These are phyloP conservation scores for Lagopus muta DNA, from an alignment of 2,113 vertebrate species.

Conservation along the genomic window DNA sequence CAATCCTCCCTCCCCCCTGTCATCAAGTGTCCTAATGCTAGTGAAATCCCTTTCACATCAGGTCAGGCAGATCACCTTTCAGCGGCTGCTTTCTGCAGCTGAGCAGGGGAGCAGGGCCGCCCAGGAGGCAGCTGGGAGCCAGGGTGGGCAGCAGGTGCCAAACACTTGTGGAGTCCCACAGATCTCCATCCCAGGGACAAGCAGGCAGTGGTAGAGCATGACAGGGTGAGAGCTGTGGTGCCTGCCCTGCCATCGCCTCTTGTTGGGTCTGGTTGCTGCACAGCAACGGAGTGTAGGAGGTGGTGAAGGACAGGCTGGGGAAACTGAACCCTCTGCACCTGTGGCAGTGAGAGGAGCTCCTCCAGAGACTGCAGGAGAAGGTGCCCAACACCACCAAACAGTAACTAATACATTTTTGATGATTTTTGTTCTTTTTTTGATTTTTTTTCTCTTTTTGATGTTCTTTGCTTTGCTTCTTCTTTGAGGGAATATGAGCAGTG, in stretches of 20 bases:
- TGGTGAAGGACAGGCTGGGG: background rate
- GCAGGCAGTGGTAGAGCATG: background rate
- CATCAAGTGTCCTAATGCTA: conserved; percentile 67
- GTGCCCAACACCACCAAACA: background rate
- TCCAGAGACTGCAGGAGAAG: background rate
- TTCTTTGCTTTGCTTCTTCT: background rate
- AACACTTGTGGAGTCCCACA: conserved; percentile 51
- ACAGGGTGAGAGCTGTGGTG: background rate
- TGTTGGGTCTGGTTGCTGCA: background rate
- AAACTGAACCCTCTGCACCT: background rate
- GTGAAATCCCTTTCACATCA: conserved; percentile 66
- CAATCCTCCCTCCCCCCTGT: conserved; percentile 46
- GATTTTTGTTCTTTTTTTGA: too few relatives aligned
- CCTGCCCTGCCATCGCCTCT: fast-evolving
- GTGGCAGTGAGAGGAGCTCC: background rate
- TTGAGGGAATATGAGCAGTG: fast-evolving
- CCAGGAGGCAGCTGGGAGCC: conserved; percentile 41
- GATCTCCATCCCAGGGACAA: background rate
- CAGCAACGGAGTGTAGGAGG: background rate
- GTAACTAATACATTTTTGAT: background rate
- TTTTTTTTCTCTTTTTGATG: too few relatives aligned
- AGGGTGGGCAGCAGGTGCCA: conserved; percentile 53
- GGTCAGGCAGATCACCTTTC: conserved; percentile 71
- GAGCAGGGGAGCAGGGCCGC: background rate
- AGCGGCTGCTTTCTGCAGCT: conserved; percentile 51